Evolutionary conservation across 1,140 invertebrate species (phyloP), one percentile per base, ranked within the genome.

Genomic region (Ditylenchus dipsaci): DNA sequence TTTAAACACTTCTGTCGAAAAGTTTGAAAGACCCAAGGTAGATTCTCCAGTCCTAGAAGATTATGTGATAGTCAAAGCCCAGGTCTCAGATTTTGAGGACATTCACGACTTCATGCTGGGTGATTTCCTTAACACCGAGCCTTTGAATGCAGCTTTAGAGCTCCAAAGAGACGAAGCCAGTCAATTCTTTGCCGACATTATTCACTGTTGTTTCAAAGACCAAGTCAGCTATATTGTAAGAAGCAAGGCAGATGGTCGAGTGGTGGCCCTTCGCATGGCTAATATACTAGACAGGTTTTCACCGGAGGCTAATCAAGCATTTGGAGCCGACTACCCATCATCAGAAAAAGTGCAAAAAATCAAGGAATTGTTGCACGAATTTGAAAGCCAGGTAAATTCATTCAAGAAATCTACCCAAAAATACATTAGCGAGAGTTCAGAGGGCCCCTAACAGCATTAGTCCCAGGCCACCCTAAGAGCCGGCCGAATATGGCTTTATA

Each of bases 61-160:
- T 13, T 61, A 21, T 30, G 3, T 26, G 3, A 61, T 61, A 5
- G 5, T 61, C 13, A 61, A 61, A 61, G 59, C 59, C 3, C 27
- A 30, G 8, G 5, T 21, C 19, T 33, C 21, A 7, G 59, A 61
- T 29, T 61, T 30, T 3, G 19, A 21, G 21, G 21, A 61, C 21
- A 61, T 61, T 30, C 21, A 21, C 19, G 29, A 61, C 17, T 61
- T 61, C 38, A 61, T 61, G 59, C 21, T 61, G 29, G 19, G 29
- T 13, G 67, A 68, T 59, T 70, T 70, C 38, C n/a, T 72, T 1
- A 7, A 47, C 17, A 65, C 21, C n/a, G 69, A 70, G 38, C 59
- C 67, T 1, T 27, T 71, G 9, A 70, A 70, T 30, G 49, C 38
- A 9, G 47, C 69, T 23, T n/a, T 69, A n/a, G 26, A 71, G 15